Base-by-base conservation (phyloP, 2,113 vertebrate species). In the Phrynosoma blainvillii region DNA sequence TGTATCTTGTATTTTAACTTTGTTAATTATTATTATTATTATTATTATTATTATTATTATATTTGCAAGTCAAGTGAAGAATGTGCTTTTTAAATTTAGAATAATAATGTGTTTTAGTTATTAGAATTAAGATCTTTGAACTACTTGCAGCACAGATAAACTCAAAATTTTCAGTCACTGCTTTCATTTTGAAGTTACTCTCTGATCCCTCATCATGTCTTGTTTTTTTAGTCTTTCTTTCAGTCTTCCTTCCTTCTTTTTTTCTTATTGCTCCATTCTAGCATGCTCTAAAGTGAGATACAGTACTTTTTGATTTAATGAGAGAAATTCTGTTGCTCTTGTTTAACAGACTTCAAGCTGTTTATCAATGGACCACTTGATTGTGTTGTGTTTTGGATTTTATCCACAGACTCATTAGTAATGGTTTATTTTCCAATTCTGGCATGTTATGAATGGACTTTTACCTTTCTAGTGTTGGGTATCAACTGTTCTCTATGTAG, bases 301-400 rank as follows among this genome's bases (percentile, higher is more conserved):
- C 92, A 94, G 88, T 93, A 95, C 93, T 81, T 95, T 96, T 95
- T 96, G 96, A 96, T 94, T 95, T 97, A 95, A 8, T 66, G 1
- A 93, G 95, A 96, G 93, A 92, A 85, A 89, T 95, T 96, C 94
- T 95, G 81, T 91, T 90, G 59, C 42, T 94, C 91, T 95, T 91
- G 90, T 87, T 88, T 91, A 90, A 90, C 47, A 30, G 95, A 92
- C 93, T 94, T 97, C 96, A 96, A 93, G 70, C 91, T 96, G 88
- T 96, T 96, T 94, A 95, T 96, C 95, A 97, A 95, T 96, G 96
- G 95, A 92, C 86, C 93, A 90, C 93, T 96, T 95, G 85, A 89
- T 89, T 95, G 91, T 91, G 92, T 91, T 92, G 89, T 87, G 66
- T 86, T 52, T 91, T 93, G 95, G 88, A 78, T 92, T 36, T 8